Percentiles rank a stretch among this genome's conserved stretches.
Evolutionary conservation across 2,888 invertebrate genomes (phyloP).

Genomic region (Eucera pruinosa): DNA sequence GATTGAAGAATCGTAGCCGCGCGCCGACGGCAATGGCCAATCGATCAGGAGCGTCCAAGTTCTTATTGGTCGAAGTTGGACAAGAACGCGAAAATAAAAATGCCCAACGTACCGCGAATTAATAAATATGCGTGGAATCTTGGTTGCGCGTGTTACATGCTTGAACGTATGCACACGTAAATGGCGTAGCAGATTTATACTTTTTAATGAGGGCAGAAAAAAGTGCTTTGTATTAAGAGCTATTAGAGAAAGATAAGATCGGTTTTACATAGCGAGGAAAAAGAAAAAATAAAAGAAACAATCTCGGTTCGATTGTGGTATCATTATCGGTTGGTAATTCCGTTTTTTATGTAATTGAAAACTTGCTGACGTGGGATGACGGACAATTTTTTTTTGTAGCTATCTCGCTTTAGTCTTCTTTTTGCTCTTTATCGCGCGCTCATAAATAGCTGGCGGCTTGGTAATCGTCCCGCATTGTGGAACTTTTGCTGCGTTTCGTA

Average conservation of each 20-base stretch:
- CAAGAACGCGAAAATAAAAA: constrained; percentile 1
- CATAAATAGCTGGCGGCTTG: not conserved
- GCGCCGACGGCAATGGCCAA: constrained; percentile 5
- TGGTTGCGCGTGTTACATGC: not conserved
- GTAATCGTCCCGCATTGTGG: too few species aligned
- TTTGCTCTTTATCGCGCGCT: not conserved
- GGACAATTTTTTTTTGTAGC: not conserved
- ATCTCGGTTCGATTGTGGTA: too few species aligned
- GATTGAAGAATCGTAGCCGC: too few species aligned
- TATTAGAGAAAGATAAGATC: too few species aligned
- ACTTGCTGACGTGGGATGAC: constrained; percentile 16
- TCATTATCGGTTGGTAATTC: too few species aligned
- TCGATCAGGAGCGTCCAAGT: not conserved
- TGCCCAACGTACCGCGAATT: not conserved
- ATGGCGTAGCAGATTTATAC: too few species aligned
- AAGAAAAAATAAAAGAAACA: not conserved
- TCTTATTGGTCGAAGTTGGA: constrained; percentile 19
- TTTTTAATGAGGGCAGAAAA: too few species aligned
- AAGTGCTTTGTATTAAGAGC: too few species aligned
- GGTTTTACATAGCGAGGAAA: not conserved
- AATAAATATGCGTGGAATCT: not conserved
- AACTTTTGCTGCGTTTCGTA: not conserved
- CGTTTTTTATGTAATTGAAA: too few species aligned
- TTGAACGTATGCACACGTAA: too few species aligned
- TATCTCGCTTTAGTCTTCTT: too few species aligned